Conservation (phyloP, 1,140 invertebrate species). For the Sminthurides bifidus region DNA sequence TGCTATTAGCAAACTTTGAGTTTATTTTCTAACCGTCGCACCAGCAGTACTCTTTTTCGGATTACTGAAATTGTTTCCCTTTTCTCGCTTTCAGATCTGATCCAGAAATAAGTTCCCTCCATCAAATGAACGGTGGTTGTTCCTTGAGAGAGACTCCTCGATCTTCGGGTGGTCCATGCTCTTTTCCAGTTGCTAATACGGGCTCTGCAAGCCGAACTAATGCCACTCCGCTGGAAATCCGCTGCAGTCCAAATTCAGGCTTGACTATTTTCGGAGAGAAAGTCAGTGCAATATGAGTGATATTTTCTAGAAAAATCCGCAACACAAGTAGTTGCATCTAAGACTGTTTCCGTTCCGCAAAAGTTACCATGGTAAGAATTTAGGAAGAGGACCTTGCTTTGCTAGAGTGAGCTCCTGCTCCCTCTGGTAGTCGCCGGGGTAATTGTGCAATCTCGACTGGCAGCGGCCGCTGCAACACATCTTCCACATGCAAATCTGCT, state of each 20-base stretch:
- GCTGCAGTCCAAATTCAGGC: slow-evolving; percentile 20
- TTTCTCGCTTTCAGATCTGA: slow-evolving; percentile 21
- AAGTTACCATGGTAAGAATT: no score
- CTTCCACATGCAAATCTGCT: no score
- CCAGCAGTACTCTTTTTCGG: no score
- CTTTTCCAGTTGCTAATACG: slow-evolving; percentile 15
- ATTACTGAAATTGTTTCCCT: background rate
- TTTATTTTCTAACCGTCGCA: no score
- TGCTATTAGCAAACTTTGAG: no score
- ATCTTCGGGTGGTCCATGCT: slow-evolving; percentile 25
- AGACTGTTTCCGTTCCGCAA: no score
- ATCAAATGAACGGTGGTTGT: slow-evolving; percentile 32
- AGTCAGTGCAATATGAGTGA: slow-evolving; percentile 30
- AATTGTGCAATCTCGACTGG: no score
- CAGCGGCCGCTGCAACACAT: no score
- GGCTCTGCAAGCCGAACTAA: background rate
- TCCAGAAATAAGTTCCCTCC: slow-evolving; percentile 30
- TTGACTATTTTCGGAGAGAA: slow-evolving; percentile 29
- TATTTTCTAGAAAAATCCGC: background rate
- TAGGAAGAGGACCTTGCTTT: no score
- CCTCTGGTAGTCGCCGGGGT: no score
- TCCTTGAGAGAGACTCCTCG: slow-evolving; percentile 29
- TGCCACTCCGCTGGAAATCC: slow-evolving; percentile 28
- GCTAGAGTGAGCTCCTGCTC: no score
- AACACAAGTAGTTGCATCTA: no score